Conservation (phyloP, 2,797 vertebrate species). For the Hippocampus kuda region DNA sequence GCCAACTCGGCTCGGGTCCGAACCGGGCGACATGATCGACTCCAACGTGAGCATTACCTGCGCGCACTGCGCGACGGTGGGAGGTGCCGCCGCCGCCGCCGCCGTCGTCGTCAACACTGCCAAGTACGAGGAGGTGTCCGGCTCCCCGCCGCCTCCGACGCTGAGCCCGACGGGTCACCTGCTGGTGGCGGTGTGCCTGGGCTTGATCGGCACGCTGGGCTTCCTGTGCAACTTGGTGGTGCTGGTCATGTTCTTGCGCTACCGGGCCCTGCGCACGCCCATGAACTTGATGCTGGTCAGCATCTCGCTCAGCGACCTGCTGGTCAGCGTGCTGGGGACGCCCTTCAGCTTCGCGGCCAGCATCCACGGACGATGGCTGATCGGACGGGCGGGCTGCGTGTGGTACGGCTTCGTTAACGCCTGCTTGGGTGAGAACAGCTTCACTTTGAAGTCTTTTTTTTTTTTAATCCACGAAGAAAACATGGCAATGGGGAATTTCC, state of each 20-base stretch:
- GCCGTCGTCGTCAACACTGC: slow-evolving; percentile 36
- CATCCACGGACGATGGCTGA: slow-evolving; percentile 72
- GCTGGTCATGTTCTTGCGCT: slow-evolving; percentile 68
- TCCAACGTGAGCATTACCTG: slow-evolving; percentile 65
- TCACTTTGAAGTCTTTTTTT: too few relatives aligned
- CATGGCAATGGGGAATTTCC: too few relatives aligned
- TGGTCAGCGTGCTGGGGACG: slow-evolving; percentile 71
- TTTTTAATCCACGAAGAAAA: too few relatives aligned
- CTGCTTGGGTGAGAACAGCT: slow-evolving; percentile 64
- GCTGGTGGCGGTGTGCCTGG: slow-evolving; percentile 69
- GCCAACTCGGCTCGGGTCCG: slow-evolving; percentile 33
- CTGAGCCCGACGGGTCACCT: slow-evolving; percentile 67
- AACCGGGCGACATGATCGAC: slow-evolving; percentile 57
- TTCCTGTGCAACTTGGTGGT: slow-evolving; percentile 71
- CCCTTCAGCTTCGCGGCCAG: slow-evolving; percentile 80
- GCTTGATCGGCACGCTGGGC: slow-evolving; percentile 69
- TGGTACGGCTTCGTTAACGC: slow-evolving; percentile 77
- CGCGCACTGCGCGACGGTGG: slow-evolving; percentile 44
- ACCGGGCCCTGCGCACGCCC: slow-evolving; percentile 70
- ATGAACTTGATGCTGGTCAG: slow-evolving; percentile 74
- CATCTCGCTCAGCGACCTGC: slow-evolving; percentile 71
- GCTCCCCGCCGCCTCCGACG: slow-evolving; percentile 35
- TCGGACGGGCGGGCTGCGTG: slow-evolving; percentile 68
- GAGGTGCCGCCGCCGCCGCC: slow-evolving; percentile 27
- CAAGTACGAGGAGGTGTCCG: slow-evolving; percentile 33